A percentile compares a stretch with the other conserved stretches of the same genome.
phyloP scores from a whole-genome alignment of 1,140 invertebrate species.

The Argopecten irradians region DNA sequence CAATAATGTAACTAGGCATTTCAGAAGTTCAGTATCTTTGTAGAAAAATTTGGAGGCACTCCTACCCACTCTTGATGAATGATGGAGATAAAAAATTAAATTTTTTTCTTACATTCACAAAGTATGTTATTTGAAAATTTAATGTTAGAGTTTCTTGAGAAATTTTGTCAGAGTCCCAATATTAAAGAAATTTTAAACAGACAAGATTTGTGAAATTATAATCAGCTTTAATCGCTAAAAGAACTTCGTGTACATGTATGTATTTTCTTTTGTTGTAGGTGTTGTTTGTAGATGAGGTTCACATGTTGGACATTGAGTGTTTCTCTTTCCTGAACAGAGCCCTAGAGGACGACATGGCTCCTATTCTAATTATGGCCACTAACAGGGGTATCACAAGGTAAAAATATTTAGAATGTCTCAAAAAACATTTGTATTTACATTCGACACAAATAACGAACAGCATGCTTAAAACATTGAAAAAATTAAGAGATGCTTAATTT shows the following conservation, averaged over 20 bases:
- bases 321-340: slow-evolving; percentile 97
- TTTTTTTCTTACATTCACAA: too few species aligned
- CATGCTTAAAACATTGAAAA: too few species aligned
- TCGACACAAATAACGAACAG: too few species aligned
- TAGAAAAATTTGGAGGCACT: too few species aligned
- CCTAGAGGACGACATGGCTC: slow-evolving; percentile 97
- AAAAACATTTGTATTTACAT: slow-evolving; percentile 12
- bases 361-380: slow-evolving; percentile 99
- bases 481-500: too few species aligned
- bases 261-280: slow-evolving; percentile 78
- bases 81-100: too few species aligned
- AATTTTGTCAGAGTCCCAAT: background rate
- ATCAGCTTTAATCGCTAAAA: too few species aligned
- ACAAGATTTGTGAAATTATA: background rate
- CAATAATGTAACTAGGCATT: too few species aligned
- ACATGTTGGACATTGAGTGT: slow-evolving; percentile 99
- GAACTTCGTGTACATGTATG: background rate
- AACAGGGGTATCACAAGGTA: slow-evolving; percentile 94
- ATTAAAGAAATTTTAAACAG: background rate
- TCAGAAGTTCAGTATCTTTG: too few species aligned
- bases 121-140: too few species aligned
- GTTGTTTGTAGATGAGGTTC: slow-evolving; percentile 85
- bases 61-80: too few species aligned
- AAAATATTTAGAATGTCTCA: slow-evolving; percentile 23
- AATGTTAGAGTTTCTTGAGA: too few species aligned